These are phyloP conservation scores for Apoda limacodes DNA, from an alignment of 2,888 invertebrate species.

Conservation along the genomic window DNA sequence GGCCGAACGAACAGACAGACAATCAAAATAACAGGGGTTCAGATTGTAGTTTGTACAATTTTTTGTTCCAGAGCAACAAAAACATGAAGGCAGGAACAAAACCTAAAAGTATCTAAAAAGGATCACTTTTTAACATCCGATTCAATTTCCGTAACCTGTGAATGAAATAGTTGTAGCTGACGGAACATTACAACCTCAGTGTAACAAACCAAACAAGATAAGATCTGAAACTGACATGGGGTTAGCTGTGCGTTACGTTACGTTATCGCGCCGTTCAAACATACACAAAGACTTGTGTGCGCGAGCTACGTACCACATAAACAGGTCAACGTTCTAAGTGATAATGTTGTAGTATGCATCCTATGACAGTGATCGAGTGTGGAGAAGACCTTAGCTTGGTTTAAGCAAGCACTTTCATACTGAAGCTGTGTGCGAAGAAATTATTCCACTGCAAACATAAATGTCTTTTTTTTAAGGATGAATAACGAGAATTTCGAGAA, in stretches of 20 bases:
- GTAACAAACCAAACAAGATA: slow-evolving; percentile 52
- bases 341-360: slow-evolving; percentile 44
- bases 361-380: slow-evolving; percentile 62
- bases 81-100: no score
- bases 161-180: slow-evolving; percentile 1
- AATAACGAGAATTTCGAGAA: no score
- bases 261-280: slow-evolving; percentile 32
- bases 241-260: slow-evolving; percentile 36
- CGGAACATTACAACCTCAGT: slow-evolving; percentile 29
- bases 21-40: no score
- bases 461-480: no score
- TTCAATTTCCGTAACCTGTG: slow-evolving; percentile 1
- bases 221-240: slow-evolving; percentile 26
- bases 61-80: no score
- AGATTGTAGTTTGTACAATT: no score
- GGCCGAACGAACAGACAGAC: no score
- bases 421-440: no score
- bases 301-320: slow-evolving; percentile 38
- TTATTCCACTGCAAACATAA: no score
- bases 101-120: no score
- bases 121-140: no score
- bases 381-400: slow-evolving; percentile 50
- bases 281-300: no score
- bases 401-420: slow-evolving; percentile 59
- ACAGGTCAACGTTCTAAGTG: slow-evolving; percentile 54